These are phyloP conservation scores for Auanema freiburgensis DNA, from an alignment of 2,888 invertebrate species.

Conservation along the genomic window DNA sequence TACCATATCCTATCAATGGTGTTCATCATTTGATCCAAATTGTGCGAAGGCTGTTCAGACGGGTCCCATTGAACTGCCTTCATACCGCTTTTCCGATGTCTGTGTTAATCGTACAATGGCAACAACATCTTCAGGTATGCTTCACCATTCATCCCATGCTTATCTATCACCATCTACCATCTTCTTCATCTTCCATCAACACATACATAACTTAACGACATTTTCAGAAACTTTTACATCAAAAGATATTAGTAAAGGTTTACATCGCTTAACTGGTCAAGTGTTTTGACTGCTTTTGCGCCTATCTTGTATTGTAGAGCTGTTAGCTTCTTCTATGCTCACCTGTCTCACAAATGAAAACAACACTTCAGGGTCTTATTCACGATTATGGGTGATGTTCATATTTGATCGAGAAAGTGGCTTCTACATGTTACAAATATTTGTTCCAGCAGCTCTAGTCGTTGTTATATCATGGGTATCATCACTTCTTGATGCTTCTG, in stretches of 20 bases:
- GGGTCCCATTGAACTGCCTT: conserved; percentile 43
- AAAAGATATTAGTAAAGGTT: neutral
- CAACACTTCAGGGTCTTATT: conserved; percentile 79
- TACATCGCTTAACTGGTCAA: neutral
- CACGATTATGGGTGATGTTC: conserved; percentile 91
- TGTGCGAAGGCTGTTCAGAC: conserved; percentile 34
- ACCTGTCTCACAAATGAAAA: neutral
- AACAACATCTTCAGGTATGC: conserved; percentile 42
- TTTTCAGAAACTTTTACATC: neutral
- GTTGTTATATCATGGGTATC: conserved; percentile 45
- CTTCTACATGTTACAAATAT: conserved; percentile 95
- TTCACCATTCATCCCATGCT: neutral
- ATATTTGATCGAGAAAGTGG: conserved; percentile 96
- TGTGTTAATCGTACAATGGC: conserved; percentile 44
- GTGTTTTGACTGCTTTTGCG: too few relatives aligned
- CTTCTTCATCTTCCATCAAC: too few relatives aligned
- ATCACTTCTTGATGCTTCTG: conserved; percentile 10
- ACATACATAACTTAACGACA: too few relatives aligned
- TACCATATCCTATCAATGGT: conserved; percentile 47
- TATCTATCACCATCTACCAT: too few relatives aligned
- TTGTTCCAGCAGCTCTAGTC: conserved; percentile 75
- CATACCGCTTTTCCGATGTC: conserved; percentile 39
- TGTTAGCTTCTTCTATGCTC: neutral
- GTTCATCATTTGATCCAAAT: conserved; percentile 31
- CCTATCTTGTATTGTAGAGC: neutral